These are phyloP conservation scores for Drosophila baimaii DNA, from an alignment of 1,140 invertebrate genomes.

Conservation along the genomic window DNA sequence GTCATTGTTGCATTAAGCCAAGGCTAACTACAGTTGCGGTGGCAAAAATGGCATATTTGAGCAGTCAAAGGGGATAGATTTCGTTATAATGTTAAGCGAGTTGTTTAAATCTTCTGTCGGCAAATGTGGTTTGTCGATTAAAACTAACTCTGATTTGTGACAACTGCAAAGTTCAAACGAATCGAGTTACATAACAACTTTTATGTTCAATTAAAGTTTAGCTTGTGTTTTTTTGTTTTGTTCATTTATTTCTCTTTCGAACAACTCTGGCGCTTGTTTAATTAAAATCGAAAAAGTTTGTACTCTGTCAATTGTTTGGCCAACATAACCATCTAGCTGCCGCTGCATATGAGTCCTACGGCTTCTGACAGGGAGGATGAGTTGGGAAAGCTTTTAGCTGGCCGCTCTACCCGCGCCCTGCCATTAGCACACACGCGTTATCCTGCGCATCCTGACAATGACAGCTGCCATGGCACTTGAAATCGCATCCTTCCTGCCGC, in stretches of 20 bases:
- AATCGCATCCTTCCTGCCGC: slow-evolving; percentile 33
- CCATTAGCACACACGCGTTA: slow-evolving; percentile 42
- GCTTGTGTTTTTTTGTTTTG: neutral
- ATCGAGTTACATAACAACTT: slow-evolving; percentile 30
- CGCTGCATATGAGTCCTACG: slow-evolving; percentile 14
- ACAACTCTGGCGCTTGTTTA: slow-evolving; percentile 5
- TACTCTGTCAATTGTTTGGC: slow-evolving; percentile 27
- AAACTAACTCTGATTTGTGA: slow-evolving; percentile 33
- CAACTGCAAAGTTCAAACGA: slow-evolving; percentile 35
- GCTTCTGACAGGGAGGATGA: slow-evolving; percentile 34
- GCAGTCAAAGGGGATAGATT: neutral
- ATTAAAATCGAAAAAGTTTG: slow-evolving; percentile 41
- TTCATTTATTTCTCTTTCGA: neutral
- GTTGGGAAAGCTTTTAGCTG: slow-evolving; percentile 63
- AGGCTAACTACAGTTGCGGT: neutral
- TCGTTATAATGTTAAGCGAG: neutral
- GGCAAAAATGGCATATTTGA: neutral
- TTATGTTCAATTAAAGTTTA: slow-evolving; percentile 7
- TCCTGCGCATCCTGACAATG: slow-evolving; percentile 43
- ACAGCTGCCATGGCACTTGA: slow-evolving; percentile 40
- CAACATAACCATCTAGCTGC: neutral
- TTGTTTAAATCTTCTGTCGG: neutral
- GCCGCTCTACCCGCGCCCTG: slow-evolving; percentile 2
- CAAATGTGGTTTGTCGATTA: slow-evolving; percentile 27
- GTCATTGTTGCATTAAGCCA: slow-evolving; percentile 38